phyloP scores from a whole-genome alignment of 2,888 invertebrate species.

The Mantis religiosa region DNA sequence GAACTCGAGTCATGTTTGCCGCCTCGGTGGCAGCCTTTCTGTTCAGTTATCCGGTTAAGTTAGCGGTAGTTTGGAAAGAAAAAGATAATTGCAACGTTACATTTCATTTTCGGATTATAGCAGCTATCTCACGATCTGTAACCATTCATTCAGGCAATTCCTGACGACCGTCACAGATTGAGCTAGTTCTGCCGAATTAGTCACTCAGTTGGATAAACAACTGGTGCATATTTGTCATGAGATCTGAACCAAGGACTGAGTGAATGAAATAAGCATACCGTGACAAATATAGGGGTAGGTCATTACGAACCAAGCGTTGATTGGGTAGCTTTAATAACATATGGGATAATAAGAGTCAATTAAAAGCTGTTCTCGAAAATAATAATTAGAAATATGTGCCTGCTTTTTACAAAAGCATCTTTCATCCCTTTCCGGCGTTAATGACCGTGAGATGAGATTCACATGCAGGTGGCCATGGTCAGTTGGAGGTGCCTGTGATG shows the following conservation, averaged over 20 bases:
- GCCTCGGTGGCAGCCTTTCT: no score
- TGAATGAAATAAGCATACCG: no score
- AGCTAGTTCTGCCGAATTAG: no score
- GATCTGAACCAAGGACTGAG: no score
- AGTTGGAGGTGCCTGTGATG: not conserved
- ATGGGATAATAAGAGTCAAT: not conserved
- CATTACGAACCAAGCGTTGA: not conserved
- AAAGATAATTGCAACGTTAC: not conserved
- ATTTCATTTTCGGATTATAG: not conserved
- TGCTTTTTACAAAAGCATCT: not conserved
- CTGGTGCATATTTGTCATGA: no score
- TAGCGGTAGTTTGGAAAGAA: not conserved
- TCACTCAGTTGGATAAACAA: no score
- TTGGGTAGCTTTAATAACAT: not conserved
- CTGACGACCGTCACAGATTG: no score
- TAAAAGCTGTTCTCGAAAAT: not conserved
- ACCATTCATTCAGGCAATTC: no score
- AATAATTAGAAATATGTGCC: not conserved
- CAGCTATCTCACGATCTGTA: no score
- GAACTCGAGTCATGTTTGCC: not conserved
- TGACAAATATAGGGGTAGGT: no score
- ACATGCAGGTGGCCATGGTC: not conserved
- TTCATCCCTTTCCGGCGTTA: not conserved
- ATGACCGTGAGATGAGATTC: not conserved
- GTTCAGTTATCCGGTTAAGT: not conserved